Base-by-base conservation (phyloP, 37 sponge, comb jelly and placozoan species). In the Ephydatia muelleri region DNA sequence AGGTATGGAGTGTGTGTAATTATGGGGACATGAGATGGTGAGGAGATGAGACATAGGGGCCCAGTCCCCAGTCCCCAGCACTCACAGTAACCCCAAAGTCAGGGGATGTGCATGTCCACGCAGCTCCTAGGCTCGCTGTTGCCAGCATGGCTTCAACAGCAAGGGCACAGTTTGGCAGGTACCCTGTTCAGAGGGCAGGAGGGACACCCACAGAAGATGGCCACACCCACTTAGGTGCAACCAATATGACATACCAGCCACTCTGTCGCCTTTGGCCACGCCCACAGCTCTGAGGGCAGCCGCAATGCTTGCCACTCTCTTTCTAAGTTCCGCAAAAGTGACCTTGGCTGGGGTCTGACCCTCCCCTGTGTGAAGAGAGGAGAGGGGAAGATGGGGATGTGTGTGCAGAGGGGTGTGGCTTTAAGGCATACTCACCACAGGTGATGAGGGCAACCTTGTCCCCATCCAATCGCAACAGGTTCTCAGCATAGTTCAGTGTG, bases 81-180 rank as follows among this genome's bases (percentile, higher is more conserved):
- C 98, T 86, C 57, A 97, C 98, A 13, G 95, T 84, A 28, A 95
- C 94, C 25, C 99, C 99, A 80, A 99, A 99, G 75, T 99, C 99
- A 31, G 99, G 99, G 26, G 99, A 94, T 27, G 99, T 95, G 36
- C 94, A 95, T 81, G 95, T 96, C 99, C 99, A 99, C 19, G 93
- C 80, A 11, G 95, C 99, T 34, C 99, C 99, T 0, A 99, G 76
- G 70, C 94, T 93, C 25, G 95, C 83, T 2, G 93, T 84, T 11
- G 99, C 99, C 76, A 99, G 68, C 99, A 99, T 99, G 75, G 97
- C 97, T 66, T 93, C 95, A 66, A 99, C 92, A 9, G 99, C 97
- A 37, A 95, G 77, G 26, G 88, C 73, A 40, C 89, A 91, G 83
- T 99, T 99, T 30, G 99, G 99, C 0, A 99, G 84, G 70, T 99